A percentile compares a stretch with the other conserved stretches of the same genome.
Evolutionary conservation across 2,113 vertebrate species (phyloP).

Genomic region (Tyrannus savana): DNA sequence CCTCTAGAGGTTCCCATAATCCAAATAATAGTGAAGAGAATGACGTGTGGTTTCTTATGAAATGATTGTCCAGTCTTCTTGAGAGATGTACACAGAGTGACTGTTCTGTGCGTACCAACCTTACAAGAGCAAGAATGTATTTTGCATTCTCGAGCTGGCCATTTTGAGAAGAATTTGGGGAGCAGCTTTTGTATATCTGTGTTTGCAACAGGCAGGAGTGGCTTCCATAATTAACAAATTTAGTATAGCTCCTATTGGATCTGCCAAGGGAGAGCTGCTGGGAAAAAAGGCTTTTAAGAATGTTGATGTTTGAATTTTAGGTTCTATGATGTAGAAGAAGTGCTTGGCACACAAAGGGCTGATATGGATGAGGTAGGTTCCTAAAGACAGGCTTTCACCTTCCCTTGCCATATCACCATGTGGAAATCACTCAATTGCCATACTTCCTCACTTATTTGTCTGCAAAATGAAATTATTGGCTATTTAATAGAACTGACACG

Average conservation of each 20-base stretch:
- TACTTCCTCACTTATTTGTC: not conserved
- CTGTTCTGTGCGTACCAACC: not conserved
- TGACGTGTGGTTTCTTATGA: not conserved
- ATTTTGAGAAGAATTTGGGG: not conserved
- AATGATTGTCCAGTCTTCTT: not conserved
- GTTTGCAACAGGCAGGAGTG: not conserved
- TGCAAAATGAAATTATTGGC: not conserved
- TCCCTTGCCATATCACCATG: not conserved
- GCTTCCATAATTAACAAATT: not conserved
- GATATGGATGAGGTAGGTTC: not conserved
- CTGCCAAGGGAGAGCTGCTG: not conserved
- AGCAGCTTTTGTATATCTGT: not conserved
- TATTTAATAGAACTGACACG: accelerated
- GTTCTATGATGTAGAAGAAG: not conserved
- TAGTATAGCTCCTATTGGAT: not conserved
- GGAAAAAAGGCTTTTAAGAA: not conserved
- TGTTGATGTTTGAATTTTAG: not conserved
- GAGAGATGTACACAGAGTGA: not conserved
- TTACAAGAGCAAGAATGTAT: not conserved
- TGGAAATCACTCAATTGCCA: not conserved
- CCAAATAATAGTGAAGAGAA: not conserved
- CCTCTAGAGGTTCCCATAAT: constrained; percentile 54
- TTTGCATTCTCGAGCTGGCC: not conserved
- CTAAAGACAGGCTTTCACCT: not conserved
- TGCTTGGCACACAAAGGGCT: not conserved